Evolutionary conservation across 2,888 invertebrate species (phyloP).

Genomic region (Cabera pusaria): DNA sequence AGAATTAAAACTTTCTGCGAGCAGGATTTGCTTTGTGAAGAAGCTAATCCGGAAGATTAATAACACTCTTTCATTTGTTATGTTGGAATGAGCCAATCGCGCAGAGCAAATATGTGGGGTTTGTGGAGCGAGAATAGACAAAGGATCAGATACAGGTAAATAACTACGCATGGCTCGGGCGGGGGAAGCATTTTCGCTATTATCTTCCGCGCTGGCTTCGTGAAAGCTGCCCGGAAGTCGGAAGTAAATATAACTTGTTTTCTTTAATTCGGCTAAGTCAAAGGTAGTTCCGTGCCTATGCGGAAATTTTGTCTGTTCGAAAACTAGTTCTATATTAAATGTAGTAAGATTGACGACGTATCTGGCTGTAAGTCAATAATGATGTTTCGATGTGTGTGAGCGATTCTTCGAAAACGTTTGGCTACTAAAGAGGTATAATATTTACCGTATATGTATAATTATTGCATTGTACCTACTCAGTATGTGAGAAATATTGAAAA

Average conservation of each 20-base stretch:
- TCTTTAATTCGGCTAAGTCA: constrained; percentile 28
- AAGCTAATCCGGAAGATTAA: constrained; percentile 67
- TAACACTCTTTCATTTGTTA: constrained; percentile 73
- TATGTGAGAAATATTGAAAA: too few species aligned
- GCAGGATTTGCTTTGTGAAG: constrained; percentile 46
- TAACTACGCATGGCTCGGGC: constrained; percentile 65
- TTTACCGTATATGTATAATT: too few species aligned
- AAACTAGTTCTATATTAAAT: constrained; percentile 2
- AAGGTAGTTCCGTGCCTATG: constrained; percentile 1
- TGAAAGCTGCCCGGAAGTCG: constrained; percentile 43
- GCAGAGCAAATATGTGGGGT: constrained; percentile 70
- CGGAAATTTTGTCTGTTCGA: constrained; percentile 11
- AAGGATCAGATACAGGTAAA: constrained; percentile 78
- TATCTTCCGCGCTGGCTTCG: constrained; percentile 51
- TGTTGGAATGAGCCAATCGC: constrained; percentile 73
- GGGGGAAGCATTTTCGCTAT: constrained; percentile 61
- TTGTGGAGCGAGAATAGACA: constrained; percentile 78
- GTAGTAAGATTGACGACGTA: background rate
- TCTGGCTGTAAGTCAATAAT: too few species aligned
- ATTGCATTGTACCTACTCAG: too few species aligned
- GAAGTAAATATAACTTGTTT: constrained; percentile 35
- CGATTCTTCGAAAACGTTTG: too few species aligned
- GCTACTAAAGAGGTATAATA: too few species aligned
- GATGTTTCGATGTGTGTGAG: too few species aligned
- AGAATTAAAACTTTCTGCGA: constrained; percentile 34